Evolutionary conservation across 1,140 invertebrate genomes (phyloP).

Genomic region (Drosophila neocordata): DNA sequence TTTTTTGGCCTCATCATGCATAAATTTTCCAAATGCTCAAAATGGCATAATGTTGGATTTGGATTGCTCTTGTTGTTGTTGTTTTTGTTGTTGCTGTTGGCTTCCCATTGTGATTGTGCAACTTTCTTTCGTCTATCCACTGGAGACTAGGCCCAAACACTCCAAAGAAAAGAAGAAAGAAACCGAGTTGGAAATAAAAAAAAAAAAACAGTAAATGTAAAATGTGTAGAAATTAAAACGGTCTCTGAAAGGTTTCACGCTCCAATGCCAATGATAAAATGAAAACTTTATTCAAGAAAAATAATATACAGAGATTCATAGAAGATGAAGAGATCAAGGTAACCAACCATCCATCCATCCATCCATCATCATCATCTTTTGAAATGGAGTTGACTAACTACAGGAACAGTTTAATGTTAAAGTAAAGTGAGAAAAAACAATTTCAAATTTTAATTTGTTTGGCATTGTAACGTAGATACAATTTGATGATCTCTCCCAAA

Average conservation of each 20-base stretch:
- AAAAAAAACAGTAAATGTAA: constrained; percentile 13
- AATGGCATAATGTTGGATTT: constrained; percentile 34
- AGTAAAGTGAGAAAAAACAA: too few species aligned
- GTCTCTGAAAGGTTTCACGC: constrained; percentile 53
- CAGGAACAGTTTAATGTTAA: too few species aligned
- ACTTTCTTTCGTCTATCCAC: constrained; percentile 42
- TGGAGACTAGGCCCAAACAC: neutral
- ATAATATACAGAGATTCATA: neutral
- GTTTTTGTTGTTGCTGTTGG: neutral
- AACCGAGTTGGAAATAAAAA: constrained; percentile 18
- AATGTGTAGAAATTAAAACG: constrained; percentile 27
- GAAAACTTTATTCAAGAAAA: constrained; percentile 38
- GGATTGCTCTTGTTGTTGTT: neutral
- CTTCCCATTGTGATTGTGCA: constrained; percentile 69
- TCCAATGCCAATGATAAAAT: constrained; percentile 46
- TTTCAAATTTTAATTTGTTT: too few species aligned
- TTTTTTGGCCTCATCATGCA: constrained; percentile 40
- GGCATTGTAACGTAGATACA: too few species aligned
- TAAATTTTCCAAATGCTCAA: constrained; percentile 56
- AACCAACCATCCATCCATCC: too few species aligned
- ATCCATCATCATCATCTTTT: too few species aligned
- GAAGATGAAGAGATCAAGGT: neutral
- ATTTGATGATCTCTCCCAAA: too few species aligned
- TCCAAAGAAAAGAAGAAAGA: constrained; percentile 13
- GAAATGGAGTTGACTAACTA: too few species aligned